These are phyloP conservation scores for Tragelaphus scriptus DNA, from an alignment of 2,113 vertebrate genomes.

Conservation along the genomic window DNA sequence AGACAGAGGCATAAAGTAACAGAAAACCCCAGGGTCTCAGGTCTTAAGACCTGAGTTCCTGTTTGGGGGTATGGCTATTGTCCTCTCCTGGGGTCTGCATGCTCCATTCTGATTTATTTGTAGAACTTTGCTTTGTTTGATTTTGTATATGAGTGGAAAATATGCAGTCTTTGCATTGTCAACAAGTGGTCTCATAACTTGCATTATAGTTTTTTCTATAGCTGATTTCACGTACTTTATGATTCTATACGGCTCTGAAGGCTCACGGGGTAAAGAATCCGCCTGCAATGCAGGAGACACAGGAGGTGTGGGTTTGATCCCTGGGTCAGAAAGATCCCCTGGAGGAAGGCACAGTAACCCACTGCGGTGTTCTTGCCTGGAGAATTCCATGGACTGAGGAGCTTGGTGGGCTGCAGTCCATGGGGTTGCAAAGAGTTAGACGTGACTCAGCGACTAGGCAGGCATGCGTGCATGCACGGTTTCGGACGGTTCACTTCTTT, in stretches of 20 bases:
- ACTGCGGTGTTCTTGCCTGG: not conserved
- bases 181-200: not conserved
- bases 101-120: not conserved
- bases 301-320: not conserved
- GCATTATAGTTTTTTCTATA: not conserved
- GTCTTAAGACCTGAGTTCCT: not conserved
- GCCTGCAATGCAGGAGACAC: not conserved
- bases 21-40: not conserved
- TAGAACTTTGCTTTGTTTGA: not conserved
- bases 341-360: not conserved
- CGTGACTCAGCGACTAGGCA: not conserved
- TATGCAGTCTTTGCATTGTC: not conserved
- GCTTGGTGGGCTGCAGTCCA: not conserved
- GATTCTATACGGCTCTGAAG: not conserved
- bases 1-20: not conserved
- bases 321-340: not conserved
- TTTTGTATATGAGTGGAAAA: not conserved
- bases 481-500: not conserved
- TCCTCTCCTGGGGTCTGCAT: not conserved
- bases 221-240: not conserved
- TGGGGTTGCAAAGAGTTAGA: not conserved
- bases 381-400: not conserved
- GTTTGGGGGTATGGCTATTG: not conserved
- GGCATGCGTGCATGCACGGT: rapidly evolving
- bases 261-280: not conserved